Percentiles rank a stretch among this genome's conserved stretches.
Conservation (phyloP, 2,888 invertebrate species). For the Calameuta filiformis region DNA sequence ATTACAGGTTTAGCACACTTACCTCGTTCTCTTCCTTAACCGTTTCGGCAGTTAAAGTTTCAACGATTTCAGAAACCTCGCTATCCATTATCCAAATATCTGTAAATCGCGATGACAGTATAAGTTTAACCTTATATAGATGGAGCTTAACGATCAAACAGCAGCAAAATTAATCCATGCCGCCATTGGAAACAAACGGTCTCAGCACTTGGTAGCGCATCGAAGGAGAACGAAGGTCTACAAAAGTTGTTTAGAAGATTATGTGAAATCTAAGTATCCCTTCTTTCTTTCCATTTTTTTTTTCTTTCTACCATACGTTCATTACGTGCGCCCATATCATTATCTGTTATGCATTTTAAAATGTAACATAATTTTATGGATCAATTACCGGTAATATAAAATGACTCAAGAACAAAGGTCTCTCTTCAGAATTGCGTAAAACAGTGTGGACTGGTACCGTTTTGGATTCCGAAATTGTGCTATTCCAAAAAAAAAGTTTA, state of each 20-base stretch:
- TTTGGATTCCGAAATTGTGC: neutral
- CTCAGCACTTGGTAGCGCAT: neutral
- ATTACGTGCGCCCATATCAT: neutral
- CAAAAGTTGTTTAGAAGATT: neutral
- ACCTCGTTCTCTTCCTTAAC: slow-evolving; percentile 43
- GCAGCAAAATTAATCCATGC: slow-evolving; percentile 14
- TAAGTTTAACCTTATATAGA: neutral
- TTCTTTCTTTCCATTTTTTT: neutral
- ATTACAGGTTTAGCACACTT: slow-evolving; percentile 23
- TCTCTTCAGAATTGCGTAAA: neutral
- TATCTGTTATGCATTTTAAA: neutral
- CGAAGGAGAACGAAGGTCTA: neutral
- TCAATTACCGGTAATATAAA: neutral
- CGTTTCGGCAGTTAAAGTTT: slow-evolving; percentile 31
- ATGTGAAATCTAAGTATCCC: neutral
- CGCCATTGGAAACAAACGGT: slow-evolving; percentile 11
- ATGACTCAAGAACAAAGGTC: neutral
- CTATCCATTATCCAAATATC: slow-evolving; percentile 21
- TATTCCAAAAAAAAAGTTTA: neutral
- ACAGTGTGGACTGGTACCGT: neutral
- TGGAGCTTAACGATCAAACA: slow-evolving; percentile 19
- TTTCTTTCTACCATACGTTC: neutral
- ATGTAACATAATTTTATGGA: neutral
- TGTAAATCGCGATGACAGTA: slow-evolving; percentile 9
- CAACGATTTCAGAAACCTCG: slow-evolving; percentile 23